Conservation (phyloP, 2,888 invertebrate genomes). For the Cataglyphis cursor region DNA sequence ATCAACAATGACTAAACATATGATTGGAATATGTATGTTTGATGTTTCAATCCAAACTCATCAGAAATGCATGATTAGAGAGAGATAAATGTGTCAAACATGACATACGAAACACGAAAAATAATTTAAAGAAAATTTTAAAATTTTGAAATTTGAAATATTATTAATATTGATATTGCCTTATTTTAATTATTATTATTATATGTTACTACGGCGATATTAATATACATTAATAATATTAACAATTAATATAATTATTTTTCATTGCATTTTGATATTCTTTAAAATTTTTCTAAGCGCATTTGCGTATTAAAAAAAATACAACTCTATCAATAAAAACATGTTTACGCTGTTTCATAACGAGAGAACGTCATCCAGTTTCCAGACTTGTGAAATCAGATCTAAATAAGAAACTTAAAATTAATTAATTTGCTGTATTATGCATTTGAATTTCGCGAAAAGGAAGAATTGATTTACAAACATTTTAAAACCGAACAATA, state of each 20-base stretch:
- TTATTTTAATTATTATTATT: neutral
- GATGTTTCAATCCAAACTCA: no score
- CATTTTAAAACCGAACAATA: neutral
- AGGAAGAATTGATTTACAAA: neutral
- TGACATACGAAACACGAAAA: no score
- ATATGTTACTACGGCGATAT: no score
- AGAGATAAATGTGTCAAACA: no score
- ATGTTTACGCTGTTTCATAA: neutral
- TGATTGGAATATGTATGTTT: no score
- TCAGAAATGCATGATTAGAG: no score
- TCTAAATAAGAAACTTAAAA: neutral
- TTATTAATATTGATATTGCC: neutral
- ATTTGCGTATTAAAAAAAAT: neutral
- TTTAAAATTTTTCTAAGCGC: neutral
- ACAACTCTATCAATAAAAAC: neutral
- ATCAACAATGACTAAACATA: no score
- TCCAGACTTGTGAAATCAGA: slow-evolving; percentile 41
- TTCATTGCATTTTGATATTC: neutral
- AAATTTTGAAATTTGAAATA: no score
- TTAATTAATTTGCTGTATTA: neutral
- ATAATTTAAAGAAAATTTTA: no score
- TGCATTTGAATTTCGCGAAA: neutral
- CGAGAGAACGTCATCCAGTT: slow-evolving; percentile 53
- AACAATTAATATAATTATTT: no score
- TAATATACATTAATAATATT: no score